Conservation (phyloP, 2,888 invertebrate genomes). For the Resseliella maxima region DNA sequence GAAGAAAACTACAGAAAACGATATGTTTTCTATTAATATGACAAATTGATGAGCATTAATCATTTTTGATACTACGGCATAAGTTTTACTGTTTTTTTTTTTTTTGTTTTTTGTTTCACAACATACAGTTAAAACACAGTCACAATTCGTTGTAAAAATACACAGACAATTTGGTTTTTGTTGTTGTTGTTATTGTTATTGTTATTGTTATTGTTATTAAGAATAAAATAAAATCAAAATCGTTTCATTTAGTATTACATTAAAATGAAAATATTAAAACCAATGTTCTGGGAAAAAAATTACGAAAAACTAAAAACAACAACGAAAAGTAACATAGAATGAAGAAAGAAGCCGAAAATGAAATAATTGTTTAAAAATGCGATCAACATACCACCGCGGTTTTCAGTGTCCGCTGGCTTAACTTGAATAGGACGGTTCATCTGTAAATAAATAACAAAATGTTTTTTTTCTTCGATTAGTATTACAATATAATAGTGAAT, state of each 20-base stretch:
- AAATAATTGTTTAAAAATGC: not conserved
- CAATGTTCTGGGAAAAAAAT: not conserved
- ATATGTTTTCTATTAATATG: not conserved
- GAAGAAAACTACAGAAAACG: not conserved
- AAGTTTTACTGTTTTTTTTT: not conserved
- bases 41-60: slow-evolving; percentile 29
- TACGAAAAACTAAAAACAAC: not conserved
- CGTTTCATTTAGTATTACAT: not conserved
- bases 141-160: not conserved
- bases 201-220: not conserved
- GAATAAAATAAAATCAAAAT: no score
- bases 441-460: slow-evolving; percentile 75
- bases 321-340: not conserved
- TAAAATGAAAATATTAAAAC: not conserved
- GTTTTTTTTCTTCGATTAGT: slow-evolving; percentile 55
- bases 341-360: not conserved
- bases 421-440: slow-evolving; percentile 99
- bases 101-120: not conserved
- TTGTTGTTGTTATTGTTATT: no score
- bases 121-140: not conserved
- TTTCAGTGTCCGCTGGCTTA: slow-evolving; percentile 99
- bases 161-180: not conserved
- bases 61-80: not conserved
- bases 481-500: not conserved
- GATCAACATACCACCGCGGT: slow-evolving; percentile 87